phyloP scores from a whole-genome alignment of 2,888 invertebrate genomes.

The Busseola fusca region DNA sequence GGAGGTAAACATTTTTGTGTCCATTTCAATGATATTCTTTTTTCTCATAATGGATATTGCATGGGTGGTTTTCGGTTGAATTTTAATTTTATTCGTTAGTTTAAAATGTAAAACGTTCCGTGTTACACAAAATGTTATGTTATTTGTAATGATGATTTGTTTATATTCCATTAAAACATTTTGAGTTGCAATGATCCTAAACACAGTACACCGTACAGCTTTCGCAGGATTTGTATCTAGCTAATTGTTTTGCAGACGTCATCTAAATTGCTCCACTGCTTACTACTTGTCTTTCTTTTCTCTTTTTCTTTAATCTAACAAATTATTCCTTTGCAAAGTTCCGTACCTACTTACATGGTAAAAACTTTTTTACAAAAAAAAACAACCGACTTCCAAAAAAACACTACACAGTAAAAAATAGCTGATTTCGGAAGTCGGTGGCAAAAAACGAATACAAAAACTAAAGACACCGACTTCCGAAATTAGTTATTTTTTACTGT shows the following conservation, averaged over 20 bases:
- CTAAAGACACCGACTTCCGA: too few species aligned
- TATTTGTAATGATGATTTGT: neutral
- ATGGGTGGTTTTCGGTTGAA: conserved; percentile 9
- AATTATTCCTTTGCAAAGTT: neutral
- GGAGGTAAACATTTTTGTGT: conserved; percentile 40
- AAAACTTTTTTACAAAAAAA: too few species aligned
- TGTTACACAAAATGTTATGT: neutral
- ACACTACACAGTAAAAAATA: too few species aligned
- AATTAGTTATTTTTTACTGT: too few species aligned
- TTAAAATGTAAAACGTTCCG: conserved; percentile 12
- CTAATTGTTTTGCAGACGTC: neutral
- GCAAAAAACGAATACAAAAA: too few species aligned
- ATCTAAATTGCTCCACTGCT: neutral
- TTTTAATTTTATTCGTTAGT: conserved; percentile 21
- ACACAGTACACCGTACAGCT: neutral
- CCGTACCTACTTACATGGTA: too few species aligned
- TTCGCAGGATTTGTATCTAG: neutral
- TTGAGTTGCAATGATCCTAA: neutral
- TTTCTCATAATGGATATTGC: conserved; percentile 33
- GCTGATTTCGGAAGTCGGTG: too few species aligned
- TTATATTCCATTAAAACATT: conserved; percentile 2
- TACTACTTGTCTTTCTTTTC: neutral
- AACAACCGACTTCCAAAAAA: too few species aligned
- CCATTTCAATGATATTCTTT: conserved; percentile 39
- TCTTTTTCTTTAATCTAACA: neutral